These are phyloP conservation scores for Hormaphis cornu DNA, from an alignment of 1,140 invertebrate species.

Conservation along the genomic window DNA sequence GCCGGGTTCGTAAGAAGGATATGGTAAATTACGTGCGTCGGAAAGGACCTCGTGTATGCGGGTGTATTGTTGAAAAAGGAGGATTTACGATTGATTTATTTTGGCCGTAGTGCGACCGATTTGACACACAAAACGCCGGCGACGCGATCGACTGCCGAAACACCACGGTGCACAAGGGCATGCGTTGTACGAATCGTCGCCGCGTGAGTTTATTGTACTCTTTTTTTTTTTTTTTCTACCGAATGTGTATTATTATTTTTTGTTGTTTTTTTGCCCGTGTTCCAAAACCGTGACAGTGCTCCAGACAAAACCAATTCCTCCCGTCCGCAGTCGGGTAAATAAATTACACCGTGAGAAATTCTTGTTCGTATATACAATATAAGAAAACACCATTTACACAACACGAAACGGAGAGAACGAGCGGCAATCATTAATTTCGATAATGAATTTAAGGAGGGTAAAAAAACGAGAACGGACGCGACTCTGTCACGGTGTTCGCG, in stretches of 20 bases:
- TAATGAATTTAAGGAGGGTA: constrained; percentile 17
- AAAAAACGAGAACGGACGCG: constrained; percentile 10
- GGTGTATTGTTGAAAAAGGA: background rate
- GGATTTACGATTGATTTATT: constrained; percentile 30
- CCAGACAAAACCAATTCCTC: background rate
- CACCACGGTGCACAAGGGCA: background rate
- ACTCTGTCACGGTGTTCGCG: constrained; percentile 22
- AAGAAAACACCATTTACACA: background rate
- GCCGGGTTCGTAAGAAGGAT: background rate
- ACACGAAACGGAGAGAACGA: no score
- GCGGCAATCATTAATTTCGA: constrained; percentile 24
- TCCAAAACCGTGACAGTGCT: constrained; percentile 7
- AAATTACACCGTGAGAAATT: constrained; percentile 29
- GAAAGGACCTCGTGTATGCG: background rate
- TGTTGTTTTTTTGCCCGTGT: background rate
- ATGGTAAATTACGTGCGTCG: background rate
- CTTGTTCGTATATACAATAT: no score
- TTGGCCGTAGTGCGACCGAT: background rate
- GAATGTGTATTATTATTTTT: background rate
- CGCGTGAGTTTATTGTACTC: constrained; percentile 15
- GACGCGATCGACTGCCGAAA: no score
- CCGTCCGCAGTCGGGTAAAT: background rate
- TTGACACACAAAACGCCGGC: background rate
- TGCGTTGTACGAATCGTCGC: background rate
- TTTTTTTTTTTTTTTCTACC: background rate